Evolutionary conservation across 2,888 invertebrate species (phyloP).

Genomic region (Drosophila acutilabella): DNA sequence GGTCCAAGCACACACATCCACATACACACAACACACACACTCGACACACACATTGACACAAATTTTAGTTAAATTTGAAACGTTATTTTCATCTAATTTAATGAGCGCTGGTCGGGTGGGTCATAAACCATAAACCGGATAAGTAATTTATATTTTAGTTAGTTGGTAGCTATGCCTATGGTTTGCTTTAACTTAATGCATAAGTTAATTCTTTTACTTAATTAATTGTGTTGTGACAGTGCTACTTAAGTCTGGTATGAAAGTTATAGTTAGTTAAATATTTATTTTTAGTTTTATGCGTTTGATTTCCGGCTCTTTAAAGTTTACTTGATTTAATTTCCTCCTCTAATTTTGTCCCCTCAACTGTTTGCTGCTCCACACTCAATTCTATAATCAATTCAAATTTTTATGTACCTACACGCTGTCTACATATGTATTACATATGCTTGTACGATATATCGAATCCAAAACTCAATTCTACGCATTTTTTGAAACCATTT

Average conservation of each 20-base stretch:
- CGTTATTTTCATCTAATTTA: slow-evolving; percentile 70
- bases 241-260: slow-evolving; percentile 2
- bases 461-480: slow-evolving; percentile 71
- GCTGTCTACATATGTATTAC: slow-evolving; percentile 10
- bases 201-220: slow-evolving; percentile 22
- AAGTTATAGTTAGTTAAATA: background rate
- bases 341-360: slow-evolving; percentile 4
- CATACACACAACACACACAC: slow-evolving; percentile 28
- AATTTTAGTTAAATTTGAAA: slow-evolving; percentile 56
- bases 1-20: slow-evolving; percentile 54
- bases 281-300: background rate
- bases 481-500: slow-evolving; percentile 75
- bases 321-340: background rate
- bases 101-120: slow-evolving; percentile 50
- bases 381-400: slow-evolving; percentile 15
- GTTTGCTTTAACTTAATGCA: slow-evolving; percentile 21
- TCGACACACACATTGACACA: slow-evolving; percentile 37
- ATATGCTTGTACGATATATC: slow-evolving; percentile 16
- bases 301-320: background rate
- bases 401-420: slow-evolving; percentile 35
- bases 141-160: slow-evolving; percentile 36
- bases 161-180: slow-evolving; percentile 45
- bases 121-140: slow-evolving; percentile 70
- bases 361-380: slow-evolving; percentile 39
- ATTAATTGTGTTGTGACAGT: slow-evolving; percentile 12